phyloP scores from a whole-genome alignment of 2,113 vertebrate genomes.

The Rhinoderma darwinii region DNA sequence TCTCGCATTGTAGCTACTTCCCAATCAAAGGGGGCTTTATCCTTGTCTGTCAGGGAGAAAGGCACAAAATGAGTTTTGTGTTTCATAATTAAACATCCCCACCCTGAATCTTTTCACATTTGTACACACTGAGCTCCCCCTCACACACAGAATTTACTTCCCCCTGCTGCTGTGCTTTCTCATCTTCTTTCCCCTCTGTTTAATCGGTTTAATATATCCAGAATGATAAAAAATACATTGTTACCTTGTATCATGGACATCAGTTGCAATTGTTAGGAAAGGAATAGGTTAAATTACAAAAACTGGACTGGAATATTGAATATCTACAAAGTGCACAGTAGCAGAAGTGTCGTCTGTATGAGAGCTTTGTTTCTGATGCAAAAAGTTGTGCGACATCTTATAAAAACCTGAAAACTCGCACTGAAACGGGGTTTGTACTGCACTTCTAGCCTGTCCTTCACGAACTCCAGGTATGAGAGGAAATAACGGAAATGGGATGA shows the following conservation, averaged over 20 bases:
- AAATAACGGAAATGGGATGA: not conserved
- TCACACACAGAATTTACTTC: constrained; percentile 27
- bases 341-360: not conserved
- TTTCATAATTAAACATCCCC: constrained; percentile 68
- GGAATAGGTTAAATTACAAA: not conserved
- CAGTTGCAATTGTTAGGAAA: not conserved
- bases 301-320: not conserved
- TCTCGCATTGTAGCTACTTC: constrained; percentile 76
- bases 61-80: constrained; percentile 61
- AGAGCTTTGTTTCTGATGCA: not conserved
- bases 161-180: constrained; percentile 6
- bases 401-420: not conserved
- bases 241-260: not conserved
- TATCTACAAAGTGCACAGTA: not conserved
- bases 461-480: too few species aligned
- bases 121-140: constrained; percentile 29
- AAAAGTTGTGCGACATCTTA: not conserved
- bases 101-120: constrained; percentile 61
- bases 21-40: constrained; percentile 62
- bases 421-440: not conserved
- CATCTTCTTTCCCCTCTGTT: not conserved
- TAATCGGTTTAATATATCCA: not conserved
- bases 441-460: too few species aligned
- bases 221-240: not conserved
- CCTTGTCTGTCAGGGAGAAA: constrained; percentile 60